Conservation (phyloP, 92 coral and sea anemone species). For the Chrysogorgia sp. region DNA sequence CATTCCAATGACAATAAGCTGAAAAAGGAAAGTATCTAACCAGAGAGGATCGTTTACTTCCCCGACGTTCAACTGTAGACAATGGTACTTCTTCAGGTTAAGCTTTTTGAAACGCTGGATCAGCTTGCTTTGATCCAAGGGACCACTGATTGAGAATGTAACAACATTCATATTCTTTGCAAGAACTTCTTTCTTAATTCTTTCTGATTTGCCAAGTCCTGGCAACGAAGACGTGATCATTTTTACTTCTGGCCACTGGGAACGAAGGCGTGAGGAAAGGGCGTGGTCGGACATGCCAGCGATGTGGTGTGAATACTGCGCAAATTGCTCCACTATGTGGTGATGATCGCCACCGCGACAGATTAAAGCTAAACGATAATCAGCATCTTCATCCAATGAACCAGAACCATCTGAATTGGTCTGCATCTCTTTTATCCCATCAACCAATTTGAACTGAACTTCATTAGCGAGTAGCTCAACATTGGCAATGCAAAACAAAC, state of each 20-base stretch:
- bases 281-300: conserved; percentile 84
- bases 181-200: conserved; percentile 66
- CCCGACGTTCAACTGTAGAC: conserved; percentile 85
- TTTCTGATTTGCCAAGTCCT: conserved; percentile 90
- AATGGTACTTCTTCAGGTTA: conserved; percentile 56
- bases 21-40: conserved; percentile 86
- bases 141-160: conserved; percentile 90
- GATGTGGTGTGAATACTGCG: conserved; percentile 69
- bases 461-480: conserved; percentile 88
- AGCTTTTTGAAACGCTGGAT: conserved; percentile 64
- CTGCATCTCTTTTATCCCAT: conserved; percentile 59
- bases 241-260: conserved; percentile 67
- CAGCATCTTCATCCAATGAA: conserved; percentile 7
- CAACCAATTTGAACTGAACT: conserved; percentile 81
- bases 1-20: conserved; percentile 81
- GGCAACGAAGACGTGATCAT: conserved; percentile 88
- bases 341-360: conserved; percentile 94
- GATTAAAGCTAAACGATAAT: conserved; percentile 73
- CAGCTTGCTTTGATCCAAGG: conserved; percentile 66
- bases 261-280: conserved; percentile 54
- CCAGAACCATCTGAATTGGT: conserved; percentile 6
- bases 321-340: conserved; percentile 86
- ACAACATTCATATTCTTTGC: conserved; percentile 51
- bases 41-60: conserved; percentile 78
- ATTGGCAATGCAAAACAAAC: conserved; percentile 85